These are phyloP conservation scores for Aythya baeri DNA, from an alignment of 2,113 vertebrate species.

Conservation along the genomic window DNA sequence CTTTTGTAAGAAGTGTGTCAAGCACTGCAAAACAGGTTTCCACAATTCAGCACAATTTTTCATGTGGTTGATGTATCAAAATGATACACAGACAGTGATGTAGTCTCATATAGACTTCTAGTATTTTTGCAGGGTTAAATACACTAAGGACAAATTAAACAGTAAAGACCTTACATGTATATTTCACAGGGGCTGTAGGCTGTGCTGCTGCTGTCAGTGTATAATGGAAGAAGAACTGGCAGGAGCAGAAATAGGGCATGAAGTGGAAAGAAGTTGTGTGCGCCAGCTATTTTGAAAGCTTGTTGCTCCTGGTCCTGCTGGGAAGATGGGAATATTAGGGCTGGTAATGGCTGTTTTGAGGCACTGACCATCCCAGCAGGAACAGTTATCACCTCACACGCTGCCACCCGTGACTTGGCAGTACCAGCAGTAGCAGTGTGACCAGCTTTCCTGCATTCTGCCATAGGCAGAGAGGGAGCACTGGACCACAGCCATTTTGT, in stretches of 20 bases:
- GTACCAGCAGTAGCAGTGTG: not conserved
- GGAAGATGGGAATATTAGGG: not conserved
- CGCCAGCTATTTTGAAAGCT: not conserved
- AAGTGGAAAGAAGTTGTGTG: accelerated
- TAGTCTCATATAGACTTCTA: not conserved
- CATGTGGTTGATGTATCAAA: not conserved
- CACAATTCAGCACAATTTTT: not conserved
- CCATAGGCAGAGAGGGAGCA: not conserved
- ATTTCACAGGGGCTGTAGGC: not conserved
- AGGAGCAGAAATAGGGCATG: not conserved
- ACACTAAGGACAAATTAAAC: not conserved
- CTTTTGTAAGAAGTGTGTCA: not conserved
- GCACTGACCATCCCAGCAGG: not conserved
- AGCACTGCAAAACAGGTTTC: not conserved
- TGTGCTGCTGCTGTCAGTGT: not conserved
- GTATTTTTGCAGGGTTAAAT: not conserved
- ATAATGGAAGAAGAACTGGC: not conserved
- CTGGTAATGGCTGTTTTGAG: not conserved
- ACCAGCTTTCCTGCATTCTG: not conserved
- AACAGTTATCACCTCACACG: not conserved
- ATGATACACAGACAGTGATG: not conserved
- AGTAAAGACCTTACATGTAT: not conserved
- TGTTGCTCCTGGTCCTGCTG: not conserved
- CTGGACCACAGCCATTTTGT: not conserved
- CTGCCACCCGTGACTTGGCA: not conserved